Evolutionary conservation across 2,113 vertebrate genomes (phyloP), one percentile per base, ranked within the genome.

Genomic region (Ellobius talpinus): DNA sequence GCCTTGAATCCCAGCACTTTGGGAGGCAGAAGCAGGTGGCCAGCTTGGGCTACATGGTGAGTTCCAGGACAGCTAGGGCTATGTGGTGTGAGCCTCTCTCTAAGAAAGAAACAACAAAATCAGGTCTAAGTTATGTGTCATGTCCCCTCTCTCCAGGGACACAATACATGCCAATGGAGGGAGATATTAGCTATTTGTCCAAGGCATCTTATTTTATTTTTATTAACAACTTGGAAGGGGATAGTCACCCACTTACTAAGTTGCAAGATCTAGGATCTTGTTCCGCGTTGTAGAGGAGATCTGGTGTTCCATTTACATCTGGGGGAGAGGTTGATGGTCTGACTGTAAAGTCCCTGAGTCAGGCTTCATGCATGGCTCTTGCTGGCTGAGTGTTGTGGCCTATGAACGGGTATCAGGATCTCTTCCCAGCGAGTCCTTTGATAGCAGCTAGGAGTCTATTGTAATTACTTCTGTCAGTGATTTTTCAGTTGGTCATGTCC

Each of bases 131-230:
- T 47, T 66, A 29, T 33, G 10, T 47, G 9, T 47, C 42, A 45
- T 66, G 9, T 33, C 29, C 61, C 63, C 29, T 65, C 39, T 31
- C 26, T 11, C 17, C 4, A 16, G 2, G 36, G 36, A 14, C 7
- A 55, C 39, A 63, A 47, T 58, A 92, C 21, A 94, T 93, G 94
- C 77, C 95, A 91, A 36, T 63, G 63, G 55, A 58, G 87, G 42
- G 66, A 93, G 66, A 42, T 91, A 14, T 79, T 65, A 45, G 23
- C 84, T 50, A 85, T 95, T 81, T 89, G n/a, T 84, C 76, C 63
- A 76, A 55, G 70, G 90, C 26, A 52, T 65, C 31, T 29, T 76
- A 50, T 87, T 95, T 95, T 39, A 89, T 7, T 85, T 90, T 91
- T 89, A 50, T 31, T 42, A 77, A 65, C 78, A 55, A 19, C 58